These are phyloP conservation scores for Hormiphora californensis DNA, from an alignment of 37 sponge, comb jelly and placozoan species.

Conservation along the genomic window DNA sequence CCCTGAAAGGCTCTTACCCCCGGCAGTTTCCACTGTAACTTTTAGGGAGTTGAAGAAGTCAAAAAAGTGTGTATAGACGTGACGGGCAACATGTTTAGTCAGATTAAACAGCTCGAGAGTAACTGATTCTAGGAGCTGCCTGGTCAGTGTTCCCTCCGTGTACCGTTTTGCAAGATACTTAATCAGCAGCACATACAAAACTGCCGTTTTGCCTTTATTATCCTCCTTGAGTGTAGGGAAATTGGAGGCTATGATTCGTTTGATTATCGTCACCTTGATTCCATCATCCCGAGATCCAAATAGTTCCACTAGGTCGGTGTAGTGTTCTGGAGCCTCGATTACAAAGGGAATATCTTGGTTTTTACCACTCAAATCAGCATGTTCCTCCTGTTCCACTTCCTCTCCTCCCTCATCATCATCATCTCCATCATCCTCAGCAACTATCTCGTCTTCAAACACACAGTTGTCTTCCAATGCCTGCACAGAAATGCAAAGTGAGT, in stretches of 20 bases:
- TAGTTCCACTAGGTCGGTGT: neutral
- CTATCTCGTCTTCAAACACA: neutral
- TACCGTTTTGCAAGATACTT: neutral
- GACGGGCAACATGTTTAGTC: neutral
- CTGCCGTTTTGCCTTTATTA: constrained; percentile 60
- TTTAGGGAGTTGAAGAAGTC: constrained; percentile 32
- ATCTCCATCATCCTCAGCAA: constrained; percentile 34
- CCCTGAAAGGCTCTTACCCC: neutral
- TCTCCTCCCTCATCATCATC: constrained; percentile 42
- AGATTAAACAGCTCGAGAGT: neutral
- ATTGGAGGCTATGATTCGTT: constrained; percentile 62
- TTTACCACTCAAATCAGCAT: neutral
- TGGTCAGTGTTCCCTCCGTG: neutral
- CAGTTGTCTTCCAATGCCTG: constrained; percentile 12
- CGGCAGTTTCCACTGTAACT: neutral
- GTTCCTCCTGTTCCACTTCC: neutral
- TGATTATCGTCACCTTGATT: constrained; percentile 55
- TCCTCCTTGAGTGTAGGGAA: constrained; percentile 61
- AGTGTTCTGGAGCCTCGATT: neutral
- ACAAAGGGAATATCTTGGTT: neutral
- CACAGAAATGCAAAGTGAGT: neutral
- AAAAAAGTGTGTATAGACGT: constrained; percentile 18
- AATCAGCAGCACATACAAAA: constrained; percentile 14
- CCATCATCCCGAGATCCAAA: neutral
- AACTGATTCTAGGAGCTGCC: neutral